phyloP scores from a whole-genome alignment of 35 echinoderm and acorn worm species.

The Amphiura filiformis region DNA sequence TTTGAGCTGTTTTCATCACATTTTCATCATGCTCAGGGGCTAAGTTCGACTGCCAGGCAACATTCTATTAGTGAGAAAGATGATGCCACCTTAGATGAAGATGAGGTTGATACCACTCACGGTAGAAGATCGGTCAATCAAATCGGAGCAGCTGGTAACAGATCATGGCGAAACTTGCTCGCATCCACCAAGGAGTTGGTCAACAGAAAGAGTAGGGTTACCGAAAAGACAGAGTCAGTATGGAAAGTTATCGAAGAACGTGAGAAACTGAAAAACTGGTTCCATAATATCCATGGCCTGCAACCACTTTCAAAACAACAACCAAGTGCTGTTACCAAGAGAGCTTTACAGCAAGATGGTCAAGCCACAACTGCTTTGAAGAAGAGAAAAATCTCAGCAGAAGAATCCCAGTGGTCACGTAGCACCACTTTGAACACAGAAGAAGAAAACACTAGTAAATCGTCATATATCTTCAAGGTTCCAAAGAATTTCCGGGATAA shows the following conservation, averaged over 20 bases:
- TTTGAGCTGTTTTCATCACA: slow-evolving; percentile 56
- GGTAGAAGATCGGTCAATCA: background rate
- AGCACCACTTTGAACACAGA: background rate
- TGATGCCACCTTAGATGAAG: slow-evolving; percentile 36
- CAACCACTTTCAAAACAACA: background rate
- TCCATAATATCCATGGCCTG: background rate
- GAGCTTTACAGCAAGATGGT: background rate
- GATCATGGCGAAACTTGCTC: slow-evolving; percentile 39
- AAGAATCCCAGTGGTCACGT: background rate
- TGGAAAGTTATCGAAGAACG: background rate
- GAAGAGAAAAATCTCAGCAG: background rate
- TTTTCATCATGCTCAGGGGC: slow-evolving; percentile 9
- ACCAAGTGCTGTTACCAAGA: background rate
- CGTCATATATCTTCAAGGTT: slow-evolving; percentile 30
- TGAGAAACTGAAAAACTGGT: slow-evolving; percentile 1
- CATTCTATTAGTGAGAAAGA: background rate
- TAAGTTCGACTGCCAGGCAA: background rate
- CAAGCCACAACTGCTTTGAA: background rate
- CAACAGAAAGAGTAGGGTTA: background rate
- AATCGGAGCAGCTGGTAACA: slow-evolving; percentile 20
- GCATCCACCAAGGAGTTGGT: background rate
- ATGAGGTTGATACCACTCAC: slow-evolving; percentile 14
- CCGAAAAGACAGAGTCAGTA: background rate
- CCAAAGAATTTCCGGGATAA: slow-evolving; percentile 49
- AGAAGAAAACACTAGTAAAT: background rate